These are phyloP conservation scores for Saccopteryx bilineata DNA, from an alignment of 2,113 vertebrate genomes.

Conservation along the genomic window DNA sequence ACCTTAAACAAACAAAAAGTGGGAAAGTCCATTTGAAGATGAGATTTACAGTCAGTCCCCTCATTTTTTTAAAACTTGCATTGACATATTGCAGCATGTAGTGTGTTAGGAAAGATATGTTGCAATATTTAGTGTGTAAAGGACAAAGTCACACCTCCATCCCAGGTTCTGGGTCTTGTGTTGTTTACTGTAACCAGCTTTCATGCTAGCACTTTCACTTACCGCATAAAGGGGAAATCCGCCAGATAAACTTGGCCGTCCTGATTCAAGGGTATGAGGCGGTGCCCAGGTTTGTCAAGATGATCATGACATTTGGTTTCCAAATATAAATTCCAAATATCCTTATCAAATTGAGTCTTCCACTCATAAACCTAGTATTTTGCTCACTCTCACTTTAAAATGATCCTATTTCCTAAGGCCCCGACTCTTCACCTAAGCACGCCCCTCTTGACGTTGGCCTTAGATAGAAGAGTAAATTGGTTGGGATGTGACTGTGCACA, in stretches of 20 bases:
- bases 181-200: not conserved
- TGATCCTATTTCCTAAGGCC: not conserved
- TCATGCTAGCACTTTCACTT: not conserved
- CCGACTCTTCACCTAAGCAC: not conserved
- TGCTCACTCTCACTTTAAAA: slow-evolving; percentile 4
- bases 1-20: not conserved
- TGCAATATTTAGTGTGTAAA: slow-evolving; percentile 84
- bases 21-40: not conserved
- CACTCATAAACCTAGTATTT: not conserved
- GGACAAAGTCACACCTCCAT: slow-evolving; percentile 84
- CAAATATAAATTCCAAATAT: slow-evolving; percentile 1
- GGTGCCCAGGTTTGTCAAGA: not conserved
- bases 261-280: not conserved
- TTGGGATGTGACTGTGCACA: not conserved
- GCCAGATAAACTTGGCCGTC: not conserved
- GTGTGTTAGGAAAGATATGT: slow-evolving; percentile 82
- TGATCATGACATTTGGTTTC: not conserved
- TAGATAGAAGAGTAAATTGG: not conserved
- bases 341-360: not conserved
- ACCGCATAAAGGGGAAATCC: not conserved
- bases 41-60: slow-evolving; percentile 55
- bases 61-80: slow-evolving; percentile 61
- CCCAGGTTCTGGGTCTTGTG: slow-evolving; percentile 62
- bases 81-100: slow-evolving; percentile 83
- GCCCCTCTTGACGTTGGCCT: not conserved